phyloP scores from a whole-genome alignment of 2,888 invertebrate species.

The Mechanitis mazaeus region DNA sequence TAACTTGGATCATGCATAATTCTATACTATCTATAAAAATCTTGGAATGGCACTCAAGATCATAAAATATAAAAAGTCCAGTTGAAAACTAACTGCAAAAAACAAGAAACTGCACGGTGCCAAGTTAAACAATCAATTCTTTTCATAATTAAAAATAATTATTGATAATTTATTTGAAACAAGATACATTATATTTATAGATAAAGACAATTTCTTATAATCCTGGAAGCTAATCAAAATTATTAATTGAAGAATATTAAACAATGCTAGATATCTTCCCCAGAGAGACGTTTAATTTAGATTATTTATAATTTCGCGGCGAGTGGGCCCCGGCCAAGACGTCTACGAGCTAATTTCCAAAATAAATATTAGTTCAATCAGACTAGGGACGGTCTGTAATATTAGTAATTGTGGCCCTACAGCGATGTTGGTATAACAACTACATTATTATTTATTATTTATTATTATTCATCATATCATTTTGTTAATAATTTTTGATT shows the following conservation, averaged over 20 bases:
- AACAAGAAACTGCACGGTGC: no score
- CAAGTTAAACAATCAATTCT: no score
- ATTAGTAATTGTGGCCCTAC: slow-evolving; percentile 29
- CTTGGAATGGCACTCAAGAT: no score
- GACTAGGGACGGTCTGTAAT: slow-evolving; percentile 33
- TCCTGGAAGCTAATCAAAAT: slow-evolving; percentile 48
- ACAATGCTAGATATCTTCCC: slow-evolving; percentile 55
- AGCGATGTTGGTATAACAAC: slow-evolving; percentile 20
- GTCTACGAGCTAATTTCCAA: slow-evolving; percentile 69
- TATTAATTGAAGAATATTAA: slow-evolving; percentile 67
- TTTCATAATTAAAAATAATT: no score
- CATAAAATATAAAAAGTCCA: no score
- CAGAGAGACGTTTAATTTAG: slow-evolving; percentile 62
- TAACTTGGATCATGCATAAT: no score
- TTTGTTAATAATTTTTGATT: no score
- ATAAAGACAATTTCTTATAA: slow-evolving; percentile 17
- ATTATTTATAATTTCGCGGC: slow-evolving; percentile 61
- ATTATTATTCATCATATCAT: slow-evolving; percentile 3
- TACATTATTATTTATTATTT: slow-evolving; percentile 18
- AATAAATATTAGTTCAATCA: slow-evolving; percentile 74
- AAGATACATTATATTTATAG: slow-evolving; percentile 9
- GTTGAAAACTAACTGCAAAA: no score
- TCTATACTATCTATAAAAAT: no score
- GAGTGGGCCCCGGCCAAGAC: slow-evolving; percentile 45
- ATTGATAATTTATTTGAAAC: no score